Evolutionary conservation across 2,113 vertebrate species (phyloP).

Genomic region (Merops nubicus): DNA sequence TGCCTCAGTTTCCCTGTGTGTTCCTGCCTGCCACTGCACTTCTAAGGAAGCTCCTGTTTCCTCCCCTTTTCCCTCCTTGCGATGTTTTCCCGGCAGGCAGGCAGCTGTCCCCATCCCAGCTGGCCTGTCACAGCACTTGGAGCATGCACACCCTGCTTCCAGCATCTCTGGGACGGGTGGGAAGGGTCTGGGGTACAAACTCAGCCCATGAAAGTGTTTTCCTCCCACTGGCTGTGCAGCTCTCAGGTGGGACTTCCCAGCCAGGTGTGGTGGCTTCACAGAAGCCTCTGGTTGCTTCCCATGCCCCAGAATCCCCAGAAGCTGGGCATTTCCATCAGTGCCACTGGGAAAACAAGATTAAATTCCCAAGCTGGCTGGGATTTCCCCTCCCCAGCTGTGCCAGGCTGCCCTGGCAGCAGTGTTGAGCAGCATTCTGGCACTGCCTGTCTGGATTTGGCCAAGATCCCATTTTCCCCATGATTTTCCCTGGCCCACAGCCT

Average conservation of each 20-base stretch:
- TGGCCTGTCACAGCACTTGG: neutral
- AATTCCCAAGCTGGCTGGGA: neutral
- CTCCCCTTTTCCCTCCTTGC: neutral
- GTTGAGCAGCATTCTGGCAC: neutral
- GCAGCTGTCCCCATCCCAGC: neutral
- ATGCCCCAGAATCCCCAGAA: neutral
- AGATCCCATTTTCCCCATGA: neutral
- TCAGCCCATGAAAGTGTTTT: neutral
- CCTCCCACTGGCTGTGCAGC: rapidly evolving
- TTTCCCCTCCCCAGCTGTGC: neutral
- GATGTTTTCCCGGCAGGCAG: neutral
- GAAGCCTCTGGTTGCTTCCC: neutral
- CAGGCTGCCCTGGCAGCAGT: constrained; percentile 6
- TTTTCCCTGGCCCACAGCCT: neutral
- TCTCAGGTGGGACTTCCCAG: neutral
- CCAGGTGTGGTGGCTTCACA: neutral
- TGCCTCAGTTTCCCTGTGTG: neutral
- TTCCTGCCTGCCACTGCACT: rapidly evolving
- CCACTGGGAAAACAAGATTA: neutral
- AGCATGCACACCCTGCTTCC: neutral
- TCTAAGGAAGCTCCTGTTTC: neutral
- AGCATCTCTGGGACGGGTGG: neutral
- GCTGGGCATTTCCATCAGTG: neutral
- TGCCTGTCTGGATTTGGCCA: neutral
- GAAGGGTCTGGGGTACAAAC: neutral